Percentiles rank a stretch among this genome's conserved stretches.
phyloP scores from a whole-genome alignment of 2,888 invertebrate genomes.

The Marasmarcha lunaedactyla region DNA sequence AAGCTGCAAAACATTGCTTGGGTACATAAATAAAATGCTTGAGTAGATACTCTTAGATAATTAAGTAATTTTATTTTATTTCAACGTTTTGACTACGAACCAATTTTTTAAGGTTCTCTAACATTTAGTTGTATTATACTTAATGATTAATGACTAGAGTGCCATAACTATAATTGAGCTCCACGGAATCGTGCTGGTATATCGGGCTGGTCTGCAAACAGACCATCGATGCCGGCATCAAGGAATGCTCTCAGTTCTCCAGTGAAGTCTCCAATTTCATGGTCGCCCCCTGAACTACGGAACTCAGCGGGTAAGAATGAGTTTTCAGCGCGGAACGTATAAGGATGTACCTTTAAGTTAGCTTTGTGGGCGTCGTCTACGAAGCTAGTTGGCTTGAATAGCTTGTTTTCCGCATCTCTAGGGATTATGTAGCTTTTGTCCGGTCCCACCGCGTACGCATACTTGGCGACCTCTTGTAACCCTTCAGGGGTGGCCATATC shows the following conservation, averaged over 20 bases:
- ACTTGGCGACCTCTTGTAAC: slow-evolving; percentile 41
- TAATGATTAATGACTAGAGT: no score
- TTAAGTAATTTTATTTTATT: no score
- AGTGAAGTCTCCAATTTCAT: slow-evolving; percentile 35
- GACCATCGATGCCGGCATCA: slow-evolving; percentile 47
- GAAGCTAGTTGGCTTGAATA: slow-evolving; percentile 38
- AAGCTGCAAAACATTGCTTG: no score
- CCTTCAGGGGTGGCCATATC: slow-evolving; percentile 52
- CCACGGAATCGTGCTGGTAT: slow-evolving; percentile 32
- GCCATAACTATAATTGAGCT: slow-evolving; percentile 16
- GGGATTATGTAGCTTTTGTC: slow-evolving; percentile 51
- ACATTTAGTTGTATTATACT: no score
- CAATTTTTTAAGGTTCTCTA: no score
- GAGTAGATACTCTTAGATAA: no score
- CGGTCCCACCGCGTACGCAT: slow-evolving; percentile 52
- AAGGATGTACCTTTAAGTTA: slow-evolving; percentile 54
- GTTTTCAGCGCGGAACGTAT: slow-evolving; percentile 54
- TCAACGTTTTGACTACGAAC: no score
- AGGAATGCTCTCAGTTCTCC: slow-evolving; percentile 41
- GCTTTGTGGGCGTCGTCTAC: slow-evolving; percentile 43
- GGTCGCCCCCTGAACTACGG: slow-evolving; percentile 24
- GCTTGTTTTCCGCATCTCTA: slow-evolving; percentile 28
- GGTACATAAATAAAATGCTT: no score
- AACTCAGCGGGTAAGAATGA: slow-evolving; percentile 42
- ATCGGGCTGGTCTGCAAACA: slow-evolving; percentile 54